A percentile compares a stretch with the other conserved stretches of the same genome.
These are phyloP conservation scores for Halictus ligatus DNA, from an alignment of 2,888 invertebrate genomes.

Conservation along the genomic window DNA sequence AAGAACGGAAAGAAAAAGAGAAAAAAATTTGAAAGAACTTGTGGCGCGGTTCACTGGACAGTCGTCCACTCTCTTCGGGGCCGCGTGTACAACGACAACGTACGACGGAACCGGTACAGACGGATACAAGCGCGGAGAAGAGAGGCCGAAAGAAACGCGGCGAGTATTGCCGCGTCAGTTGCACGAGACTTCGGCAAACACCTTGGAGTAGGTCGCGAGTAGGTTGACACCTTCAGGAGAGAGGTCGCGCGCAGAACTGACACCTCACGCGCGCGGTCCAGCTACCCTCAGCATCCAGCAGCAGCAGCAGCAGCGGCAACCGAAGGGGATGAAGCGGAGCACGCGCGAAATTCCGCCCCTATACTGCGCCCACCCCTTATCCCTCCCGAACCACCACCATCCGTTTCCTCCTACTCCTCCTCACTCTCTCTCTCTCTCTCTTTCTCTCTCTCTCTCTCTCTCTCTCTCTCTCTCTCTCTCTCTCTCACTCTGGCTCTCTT, in stretches of 20 bases:
- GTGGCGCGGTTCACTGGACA: conserved; percentile 51
- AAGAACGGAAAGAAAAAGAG: no score
- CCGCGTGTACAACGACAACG: not conserved
- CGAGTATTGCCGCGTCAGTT: conserved; percentile 47
- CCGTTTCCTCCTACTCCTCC: conserved; percentile 46
- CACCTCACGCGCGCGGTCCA: conserved; percentile 81
- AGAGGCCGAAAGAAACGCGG: conserved; percentile 31
- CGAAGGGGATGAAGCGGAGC: conserved; percentile 80
- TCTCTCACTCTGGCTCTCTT: conserved; percentile 15
- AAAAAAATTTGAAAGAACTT: conserved; percentile 12
- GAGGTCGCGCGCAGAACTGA: conserved; percentile 83
- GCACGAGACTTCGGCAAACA: conserved; percentile 65
- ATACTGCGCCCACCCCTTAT: conserved; percentile 55
- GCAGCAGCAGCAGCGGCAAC: conserved; percentile 62
- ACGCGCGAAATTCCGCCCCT: conserved; percentile 83
- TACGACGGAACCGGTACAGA: not conserved
- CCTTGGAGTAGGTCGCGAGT: conserved; percentile 68
- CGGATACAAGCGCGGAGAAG: not conserved
- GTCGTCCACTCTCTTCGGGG: conserved; percentile 11
- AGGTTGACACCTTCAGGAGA: conserved; percentile 78
- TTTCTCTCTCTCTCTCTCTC: no score
- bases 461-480: not conserved
- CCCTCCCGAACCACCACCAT: conserved; percentile 48
- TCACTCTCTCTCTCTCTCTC: no score
- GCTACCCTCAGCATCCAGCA: conserved; percentile 82